A percentile compares a stretch with the other conserved stretches of the same genome.
Conservation (phyloP, 2,113 vertebrate species). For the Condylura cristata region DNA sequence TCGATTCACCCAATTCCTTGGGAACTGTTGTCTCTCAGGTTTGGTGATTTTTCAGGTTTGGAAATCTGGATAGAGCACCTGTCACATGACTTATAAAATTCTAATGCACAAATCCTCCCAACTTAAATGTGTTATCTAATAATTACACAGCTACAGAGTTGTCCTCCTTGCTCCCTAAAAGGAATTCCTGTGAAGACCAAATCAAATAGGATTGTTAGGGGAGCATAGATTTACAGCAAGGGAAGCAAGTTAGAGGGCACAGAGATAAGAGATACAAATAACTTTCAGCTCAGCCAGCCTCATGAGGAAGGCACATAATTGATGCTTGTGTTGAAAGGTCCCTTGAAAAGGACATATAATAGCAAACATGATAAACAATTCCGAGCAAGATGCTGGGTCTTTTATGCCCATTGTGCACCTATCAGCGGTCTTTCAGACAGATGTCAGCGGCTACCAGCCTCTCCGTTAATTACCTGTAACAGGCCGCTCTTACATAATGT, state of each 20-base stretch:
- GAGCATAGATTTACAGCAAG: not conserved
- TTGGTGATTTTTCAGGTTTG: not conserved
- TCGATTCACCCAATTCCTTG: not conserved
- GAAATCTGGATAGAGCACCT: not conserved
- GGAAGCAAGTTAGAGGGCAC: not conserved
- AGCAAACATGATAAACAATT: constrained; percentile 22
- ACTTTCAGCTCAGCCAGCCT: not conserved
- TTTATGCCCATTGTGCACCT: constrained; percentile 54
- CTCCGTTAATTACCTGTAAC: constrained; percentile 47
- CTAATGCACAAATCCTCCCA: not conserved
- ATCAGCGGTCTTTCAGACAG: constrained; percentile 70
- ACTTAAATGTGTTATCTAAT: not conserved
- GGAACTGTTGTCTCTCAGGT: not conserved
- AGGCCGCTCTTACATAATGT: not conserved
- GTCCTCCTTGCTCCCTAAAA: not conserved
- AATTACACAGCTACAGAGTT: not conserved
- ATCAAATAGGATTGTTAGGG: not conserved
- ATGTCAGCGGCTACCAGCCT: not conserved
- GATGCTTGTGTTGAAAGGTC: constrained; percentile 35
- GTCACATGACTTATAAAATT: not conserved
- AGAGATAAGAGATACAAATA: not conserved
- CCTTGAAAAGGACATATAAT: constrained; percentile 44
- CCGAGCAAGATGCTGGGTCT: not conserved
- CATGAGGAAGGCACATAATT: not conserved
- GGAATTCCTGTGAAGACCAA: not conserved